phyloP scores from a whole-genome alignment of 2,113 vertebrate genomes.

The Muntiacus muntjak region DNA sequence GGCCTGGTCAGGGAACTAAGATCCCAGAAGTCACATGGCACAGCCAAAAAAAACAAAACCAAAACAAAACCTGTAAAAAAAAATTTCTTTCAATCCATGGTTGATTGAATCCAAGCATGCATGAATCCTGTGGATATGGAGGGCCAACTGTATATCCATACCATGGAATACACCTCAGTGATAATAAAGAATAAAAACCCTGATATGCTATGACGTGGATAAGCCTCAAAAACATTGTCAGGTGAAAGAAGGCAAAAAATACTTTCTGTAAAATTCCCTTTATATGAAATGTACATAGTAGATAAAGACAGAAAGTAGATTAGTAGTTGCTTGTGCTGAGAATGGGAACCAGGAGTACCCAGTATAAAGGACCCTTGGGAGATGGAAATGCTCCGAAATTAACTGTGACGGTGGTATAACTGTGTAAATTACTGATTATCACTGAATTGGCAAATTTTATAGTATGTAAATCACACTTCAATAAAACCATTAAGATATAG shows the following conservation, averaged over 20 bases:
- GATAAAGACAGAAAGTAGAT: not conserved
- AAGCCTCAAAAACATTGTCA: conserved; percentile 1
- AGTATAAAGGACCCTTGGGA: not conserved
- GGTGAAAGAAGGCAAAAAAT: not conserved
- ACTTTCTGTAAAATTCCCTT: not conserved
- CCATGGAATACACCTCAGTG: not conserved
- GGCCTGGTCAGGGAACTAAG: not conserved
- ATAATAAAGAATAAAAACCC: not conserved
- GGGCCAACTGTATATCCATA: not conserved
- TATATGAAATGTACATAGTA: not conserved
- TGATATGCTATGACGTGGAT: not conserved
- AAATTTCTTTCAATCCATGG: not conserved
- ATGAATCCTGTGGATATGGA: not conserved
- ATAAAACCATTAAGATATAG: not conserved
- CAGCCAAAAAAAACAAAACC: not conserved
- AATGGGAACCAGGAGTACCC: not conserved
- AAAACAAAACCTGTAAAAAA: not conserved
- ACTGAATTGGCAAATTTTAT: not conserved
- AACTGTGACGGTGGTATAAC: not conserved
- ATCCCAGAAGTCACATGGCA: not conserved
- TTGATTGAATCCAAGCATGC: not conserved
- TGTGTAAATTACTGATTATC: not conserved
- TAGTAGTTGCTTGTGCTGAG: not conserved
- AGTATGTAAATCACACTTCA: not conserved
- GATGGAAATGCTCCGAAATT: not conserved